phyloP scores from a whole-genome alignment of 2,888 invertebrate genomes.

The Chloroclystis v-ata region DNA sequence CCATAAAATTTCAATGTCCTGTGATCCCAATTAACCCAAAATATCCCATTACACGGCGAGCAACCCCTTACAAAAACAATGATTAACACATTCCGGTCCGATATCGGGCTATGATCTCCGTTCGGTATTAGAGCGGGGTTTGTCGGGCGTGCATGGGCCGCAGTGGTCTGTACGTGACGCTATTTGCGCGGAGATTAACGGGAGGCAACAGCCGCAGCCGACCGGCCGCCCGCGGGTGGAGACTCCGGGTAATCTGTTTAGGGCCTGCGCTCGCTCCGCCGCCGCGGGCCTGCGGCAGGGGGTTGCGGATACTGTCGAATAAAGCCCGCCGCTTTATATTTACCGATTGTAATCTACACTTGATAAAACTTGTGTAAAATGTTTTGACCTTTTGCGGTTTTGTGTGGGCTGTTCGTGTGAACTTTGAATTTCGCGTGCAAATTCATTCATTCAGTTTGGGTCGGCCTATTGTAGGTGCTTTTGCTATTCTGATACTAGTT shows the following conservation, averaged over 20 bases:
- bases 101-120: conserved; percentile 36
- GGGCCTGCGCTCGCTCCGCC: conserved; percentile 30
- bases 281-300: conserved; percentile 22
- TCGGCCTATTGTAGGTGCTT: no score
- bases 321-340: conserved; percentile 12
- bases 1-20: conserved; percentile 24
- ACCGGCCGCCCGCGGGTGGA: conserved; percentile 14
- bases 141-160: conserved; percentile 24
- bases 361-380: conserved; percentile 1
- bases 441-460: no score
- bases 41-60: conserved; percentile 19
- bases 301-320: conserved; percentile 23
- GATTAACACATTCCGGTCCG: conserved; percentile 39
- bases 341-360: conserved; percentile 18
- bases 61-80: conserved; percentile 34
- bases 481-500: no score
- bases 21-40: conserved; percentile 27
- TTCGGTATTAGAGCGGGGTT: conserved; percentile 39
- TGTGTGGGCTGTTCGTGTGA: neutral
- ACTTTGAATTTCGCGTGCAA: neutral
- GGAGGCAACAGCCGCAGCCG: conserved; percentile 28
- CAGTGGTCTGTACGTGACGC: conserved; percentile 50
- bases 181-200: conserved; percentile 64
- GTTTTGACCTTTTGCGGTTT: conserved; percentile 3
- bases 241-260: conserved; percentile 52